These are phyloP conservation scores for Lymantria dispar DNA, from an alignment of 2,888 invertebrate genomes.

Conservation along the genomic window DNA sequence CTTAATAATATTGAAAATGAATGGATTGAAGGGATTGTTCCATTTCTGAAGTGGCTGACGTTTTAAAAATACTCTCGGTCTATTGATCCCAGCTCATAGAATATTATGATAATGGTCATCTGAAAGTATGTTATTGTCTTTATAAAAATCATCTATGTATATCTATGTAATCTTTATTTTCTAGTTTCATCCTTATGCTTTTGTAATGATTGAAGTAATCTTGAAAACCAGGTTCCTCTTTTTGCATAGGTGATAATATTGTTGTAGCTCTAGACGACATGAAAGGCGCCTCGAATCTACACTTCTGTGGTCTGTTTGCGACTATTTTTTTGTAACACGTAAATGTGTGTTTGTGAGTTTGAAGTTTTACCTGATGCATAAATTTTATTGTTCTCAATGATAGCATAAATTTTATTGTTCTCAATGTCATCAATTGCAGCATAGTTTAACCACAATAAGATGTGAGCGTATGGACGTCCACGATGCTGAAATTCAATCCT, in stretches of 20 bases:
- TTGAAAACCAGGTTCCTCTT: not conserved
- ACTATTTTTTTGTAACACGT: not conserved
- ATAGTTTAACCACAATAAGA: conserved; percentile 51
- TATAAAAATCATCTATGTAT: not conserved
- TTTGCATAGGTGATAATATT: not conserved
- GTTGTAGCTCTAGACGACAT: not conserved
- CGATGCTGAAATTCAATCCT: conserved; percentile 53
- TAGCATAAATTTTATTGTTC: too few relatives aligned
- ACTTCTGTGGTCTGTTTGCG: not conserved
- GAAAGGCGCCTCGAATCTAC: not conserved
- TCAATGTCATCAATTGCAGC: too few relatives aligned
- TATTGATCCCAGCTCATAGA: not conserved
- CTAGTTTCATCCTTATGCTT: not conserved
- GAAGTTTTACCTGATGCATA: too few relatives aligned
- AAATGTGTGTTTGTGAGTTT: not conserved
- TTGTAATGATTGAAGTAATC: not conserved
- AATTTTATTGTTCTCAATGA: too few relatives aligned
- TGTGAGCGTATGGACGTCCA: conserved; percentile 54
- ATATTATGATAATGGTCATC: not conserved
- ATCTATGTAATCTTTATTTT: not conserved
- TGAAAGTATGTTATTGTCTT: not conserved
- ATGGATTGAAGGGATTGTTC: too few relatives aligned
- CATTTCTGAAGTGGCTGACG: not conserved
- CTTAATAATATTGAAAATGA: too few relatives aligned
- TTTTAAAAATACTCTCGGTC: not conserved